Percentiles rank a stretch among this genome's conserved stretches.
Evolutionary conservation across 2,113 vertebrate species (phyloP).

Genomic region (Panthera tigris): DNA sequence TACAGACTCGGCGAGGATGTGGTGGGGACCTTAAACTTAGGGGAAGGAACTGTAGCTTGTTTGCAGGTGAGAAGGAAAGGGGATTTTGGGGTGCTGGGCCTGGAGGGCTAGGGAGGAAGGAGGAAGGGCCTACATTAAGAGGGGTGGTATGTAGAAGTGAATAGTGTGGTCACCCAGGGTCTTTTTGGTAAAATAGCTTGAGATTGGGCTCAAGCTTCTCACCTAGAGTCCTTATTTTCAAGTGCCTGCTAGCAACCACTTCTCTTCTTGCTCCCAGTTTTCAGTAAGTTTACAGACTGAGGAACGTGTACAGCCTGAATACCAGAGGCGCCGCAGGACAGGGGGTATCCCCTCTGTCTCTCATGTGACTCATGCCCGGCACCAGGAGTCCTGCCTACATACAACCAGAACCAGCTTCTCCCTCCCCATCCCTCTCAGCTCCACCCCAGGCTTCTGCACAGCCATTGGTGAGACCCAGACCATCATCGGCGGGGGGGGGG

Average conservation of each 20-base stretch:
- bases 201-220: background rate
- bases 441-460: conserved; percentile 96
- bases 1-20: conserved; percentile 98
- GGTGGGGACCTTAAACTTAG: conserved; percentile 95
- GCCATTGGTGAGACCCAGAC: conserved; percentile 88
- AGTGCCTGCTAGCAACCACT: background rate
- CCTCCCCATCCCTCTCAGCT: conserved; percentile 95
- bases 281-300: conserved; percentile 97
- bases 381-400: conserved; percentile 97
- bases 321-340: conserved; percentile 90
- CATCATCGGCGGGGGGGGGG: fast-evolving
- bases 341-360: conserved; percentile 80
- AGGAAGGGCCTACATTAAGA: background rate
- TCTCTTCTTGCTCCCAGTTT: conserved; percentile 85
- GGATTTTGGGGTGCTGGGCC: background rate
- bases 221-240: background rate
- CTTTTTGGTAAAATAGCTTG: background rate
- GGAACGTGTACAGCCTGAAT: conserved; percentile 93
- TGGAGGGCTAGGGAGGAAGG: background rate
- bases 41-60: conserved; percentile 96
- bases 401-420: conserved; percentile 96
- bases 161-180: background rate
- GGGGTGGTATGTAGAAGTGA: background rate
- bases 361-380: conserved; percentile 92
- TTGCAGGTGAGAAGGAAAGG: conserved; percentile 90